Evolutionary conservation across 64 coral and sea anemone species (phyloP).

Genomic region (Porites lutea): DNA sequence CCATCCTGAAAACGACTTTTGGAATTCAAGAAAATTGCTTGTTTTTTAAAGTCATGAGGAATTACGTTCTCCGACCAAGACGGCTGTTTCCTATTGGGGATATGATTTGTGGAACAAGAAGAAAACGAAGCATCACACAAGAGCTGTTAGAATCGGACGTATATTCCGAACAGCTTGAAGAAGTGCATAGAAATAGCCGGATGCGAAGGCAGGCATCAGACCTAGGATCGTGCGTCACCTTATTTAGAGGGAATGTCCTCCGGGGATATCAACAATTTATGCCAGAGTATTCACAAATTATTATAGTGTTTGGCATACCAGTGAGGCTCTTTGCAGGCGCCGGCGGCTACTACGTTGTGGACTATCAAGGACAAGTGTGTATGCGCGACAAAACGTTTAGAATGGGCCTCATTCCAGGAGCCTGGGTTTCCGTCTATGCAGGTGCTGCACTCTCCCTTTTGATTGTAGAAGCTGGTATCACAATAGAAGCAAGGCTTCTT

Average conservation of each 20-base stretch:
- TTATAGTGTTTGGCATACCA: conserved; percentile 87
- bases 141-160: conserved; percentile 83
- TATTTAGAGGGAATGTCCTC: conserved; percentile 66
- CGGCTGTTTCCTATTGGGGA: conserved; percentile 88
- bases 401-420: conserved; percentile 87
- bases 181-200: conserved; percentile 57
- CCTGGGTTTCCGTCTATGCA: conserved; percentile 89
- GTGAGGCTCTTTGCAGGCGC: conserved; percentile 88
- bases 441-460: conserved; percentile 68
- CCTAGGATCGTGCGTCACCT: conserved; percentile 60
- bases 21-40: conserved; percentile 92
- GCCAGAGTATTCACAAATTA: conserved; percentile 69
- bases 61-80: conserved; percentile 74
- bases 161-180: conserved; percentile 80
- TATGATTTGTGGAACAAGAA: conserved; percentile 60
- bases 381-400: conserved; percentile 83
- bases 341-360: conserved; percentile 84
- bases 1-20: conserved; percentile 94
- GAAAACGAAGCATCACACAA: conserved; percentile 83
- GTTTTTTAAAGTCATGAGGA: conserved; percentile 72
- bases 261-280: conserved; percentile 83
- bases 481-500: conserved; percentile 90
- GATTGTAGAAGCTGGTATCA: conserved; percentile 91
- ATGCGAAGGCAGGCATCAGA: conserved; percentile 40
- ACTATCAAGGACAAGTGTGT: conserved; percentile 88